Conservation (phyloP, 2,888 invertebrate genomes). For the Leistus spinibarbis region DNA sequence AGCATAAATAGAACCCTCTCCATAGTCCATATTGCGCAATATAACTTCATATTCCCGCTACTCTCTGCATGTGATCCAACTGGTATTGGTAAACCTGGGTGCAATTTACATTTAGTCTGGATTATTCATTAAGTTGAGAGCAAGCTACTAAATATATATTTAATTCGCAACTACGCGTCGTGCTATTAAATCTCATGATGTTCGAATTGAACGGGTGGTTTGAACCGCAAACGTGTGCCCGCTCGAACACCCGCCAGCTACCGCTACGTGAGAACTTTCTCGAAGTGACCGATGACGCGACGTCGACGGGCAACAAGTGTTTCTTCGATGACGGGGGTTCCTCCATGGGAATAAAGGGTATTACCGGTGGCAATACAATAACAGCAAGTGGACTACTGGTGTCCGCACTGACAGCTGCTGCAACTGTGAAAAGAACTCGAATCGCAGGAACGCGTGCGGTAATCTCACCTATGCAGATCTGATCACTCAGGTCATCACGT, state of each 20-base stretch:
- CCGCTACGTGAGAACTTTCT: conserved; percentile 88
- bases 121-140: conserved; percentile 3
- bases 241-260: conserved; percentile 98
- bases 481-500: conserved; percentile 98
- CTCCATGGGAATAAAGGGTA: conserved; percentile 63
- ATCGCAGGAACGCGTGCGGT: conserved; percentile 95
- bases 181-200: conserved; percentile 57
- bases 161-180: background rate
- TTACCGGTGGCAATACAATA: conserved; percentile 56
- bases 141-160: conserved; percentile 11
- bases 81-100: too few species aligned
- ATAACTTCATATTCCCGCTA: too few species aligned
- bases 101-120: too few species aligned
- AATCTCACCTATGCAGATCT: conserved; percentile 98
- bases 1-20: too few species aligned
- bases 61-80: too few species aligned
- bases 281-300: conserved; percentile 63
- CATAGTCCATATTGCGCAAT: too few species aligned
- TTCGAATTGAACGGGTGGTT: conserved; percentile 82
- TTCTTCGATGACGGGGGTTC: conserved; percentile 53
- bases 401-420: conserved; percentile 58
- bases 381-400: conserved; percentile 51
- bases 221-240: conserved; percentile 89
- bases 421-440: conserved; percentile 87
- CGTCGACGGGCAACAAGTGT: conserved; percentile 66